These are phyloP conservation scores for Pyrocephalus nanus DNA, from an alignment of 2,797 vertebrate genomes.

Conservation along the genomic window DNA sequence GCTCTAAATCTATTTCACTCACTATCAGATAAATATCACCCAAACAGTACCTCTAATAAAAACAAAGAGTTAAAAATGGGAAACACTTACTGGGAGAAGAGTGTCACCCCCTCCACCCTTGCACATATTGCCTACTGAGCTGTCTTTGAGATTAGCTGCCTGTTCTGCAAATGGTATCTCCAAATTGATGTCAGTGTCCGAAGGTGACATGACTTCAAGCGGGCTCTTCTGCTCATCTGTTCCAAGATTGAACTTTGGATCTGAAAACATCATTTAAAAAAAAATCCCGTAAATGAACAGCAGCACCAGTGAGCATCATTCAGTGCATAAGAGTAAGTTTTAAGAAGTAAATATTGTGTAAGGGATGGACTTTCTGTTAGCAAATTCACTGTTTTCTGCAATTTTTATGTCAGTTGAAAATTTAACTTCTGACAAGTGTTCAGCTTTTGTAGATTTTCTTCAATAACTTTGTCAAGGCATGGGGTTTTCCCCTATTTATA, in stretches of 20 bases:
- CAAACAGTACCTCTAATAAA: not conserved
- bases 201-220: constrained; percentile 55
- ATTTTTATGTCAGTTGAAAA: not conserved
- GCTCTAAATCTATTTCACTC: not conserved
- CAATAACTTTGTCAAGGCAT: not conserved
- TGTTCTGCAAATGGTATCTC: constrained; percentile 95
- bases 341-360: not conserved
- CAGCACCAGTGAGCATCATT: not conserved
- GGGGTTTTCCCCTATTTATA: not conserved
- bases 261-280: constrained; percentile 26
- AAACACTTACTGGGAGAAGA: constrained; percentile 83
- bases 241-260: constrained; percentile 18
- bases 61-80: not conserved
- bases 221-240: constrained; percentile 11
- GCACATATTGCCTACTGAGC: constrained; percentile 66
- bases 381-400: not conserved
- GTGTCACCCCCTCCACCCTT: constrained; percentile 78
- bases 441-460: not conserved
- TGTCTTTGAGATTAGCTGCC: constrained; percentile 85
- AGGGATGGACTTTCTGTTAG: not conserved
- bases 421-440: not conserved
- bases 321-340: not conserved
- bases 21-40: not conserved
- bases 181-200: constrained; percentile 87
- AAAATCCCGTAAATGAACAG: not conserved